Evolutionary conservation across 1,140 invertebrate species (phyloP), one percentile per base, ranked within the genome.

Genomic region (Trinorchestia longiramus): DNA sequence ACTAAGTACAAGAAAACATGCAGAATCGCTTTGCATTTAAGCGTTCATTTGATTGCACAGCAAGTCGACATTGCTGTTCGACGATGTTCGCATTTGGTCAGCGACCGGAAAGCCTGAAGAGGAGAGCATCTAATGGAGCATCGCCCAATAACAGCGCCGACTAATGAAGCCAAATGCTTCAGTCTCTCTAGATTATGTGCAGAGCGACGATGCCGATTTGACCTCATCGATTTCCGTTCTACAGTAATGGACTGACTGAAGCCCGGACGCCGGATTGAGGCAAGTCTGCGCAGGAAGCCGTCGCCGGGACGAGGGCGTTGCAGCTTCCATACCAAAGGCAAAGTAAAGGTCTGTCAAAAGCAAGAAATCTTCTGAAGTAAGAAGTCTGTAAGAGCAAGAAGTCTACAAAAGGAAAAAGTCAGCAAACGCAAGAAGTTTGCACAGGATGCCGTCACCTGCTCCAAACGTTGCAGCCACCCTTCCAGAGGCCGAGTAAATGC

Each of bases 221-320:
- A 94, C 92, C 92, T 94, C 92, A 94, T 94, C 92, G 92, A 94
- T 94, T 94, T 94, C 92, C 92, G 92, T 94, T 94, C 43, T 40
- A 6, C 92, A 19, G 92, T 94, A 94, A 94, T 94, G 92, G 92
- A 42, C 44, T 42, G 44, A 94, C 92, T 43, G 43, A 94, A 47
- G 92, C 43, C 44, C 8, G 90, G 43, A 43, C 92, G 43, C 92
- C 36, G 40, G 92, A 94, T 90, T 90, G 88, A 15, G 28, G 43
- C 88, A 41, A 90, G 88, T 90, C 43, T 43, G 36, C 43, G 23
- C 36, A 90, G 88, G 47, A 77, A 15, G 62, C 62, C 36, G 62
- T 77, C 88, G 23, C 43, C 88, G 36, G 88, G 28, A 90, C 41
- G n/a, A 4, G 23, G 88, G 41, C 15, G 28, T 42, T 90, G 23